These are phyloP conservation scores for Eleutherodactylus coqui DNA, from an alignment of 2,797 vertebrate genomes.

Conservation along the genomic window DNA sequence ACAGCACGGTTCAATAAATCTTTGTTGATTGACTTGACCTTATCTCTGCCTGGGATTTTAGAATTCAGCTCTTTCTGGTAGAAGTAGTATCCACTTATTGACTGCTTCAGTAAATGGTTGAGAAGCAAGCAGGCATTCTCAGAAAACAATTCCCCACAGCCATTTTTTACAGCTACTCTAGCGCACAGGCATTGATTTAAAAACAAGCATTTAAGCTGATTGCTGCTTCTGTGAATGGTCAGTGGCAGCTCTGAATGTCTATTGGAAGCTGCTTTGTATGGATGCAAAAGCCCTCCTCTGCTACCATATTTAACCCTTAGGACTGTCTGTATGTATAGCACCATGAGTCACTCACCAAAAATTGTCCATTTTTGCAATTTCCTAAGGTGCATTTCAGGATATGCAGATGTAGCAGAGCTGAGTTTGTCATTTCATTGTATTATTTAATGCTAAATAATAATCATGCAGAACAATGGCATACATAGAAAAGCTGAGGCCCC, in stretches of 20 bases:
- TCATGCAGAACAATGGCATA: no score
- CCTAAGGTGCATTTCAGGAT: not conserved
- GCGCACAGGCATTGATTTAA: constrained; percentile 64
- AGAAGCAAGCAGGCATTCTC: constrained; percentile 70
- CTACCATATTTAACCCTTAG: constrained; percentile 40
- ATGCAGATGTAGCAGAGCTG: constrained; percentile 6
- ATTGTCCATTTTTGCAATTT: not conserved
- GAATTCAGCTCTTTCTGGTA: constrained; percentile 69
- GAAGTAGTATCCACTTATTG: constrained; percentile 69
- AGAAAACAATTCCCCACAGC: constrained; percentile 69
- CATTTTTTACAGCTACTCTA: constrained; percentile 63
- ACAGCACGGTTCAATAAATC: constrained; percentile 71
- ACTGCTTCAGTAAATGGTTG: constrained; percentile 66
- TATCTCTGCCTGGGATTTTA: constrained; percentile 71
- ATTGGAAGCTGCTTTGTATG: constrained; percentile 16
- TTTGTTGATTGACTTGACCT: constrained; percentile 71
- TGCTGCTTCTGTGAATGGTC: constrained; percentile 63
- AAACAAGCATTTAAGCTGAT: constrained; percentile 65
- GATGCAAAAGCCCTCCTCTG: not conserved
- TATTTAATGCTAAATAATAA: not conserved
- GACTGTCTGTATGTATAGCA: not conserved
- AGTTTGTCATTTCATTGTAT: not conserved
- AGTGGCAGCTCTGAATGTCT: constrained; percentile 28
- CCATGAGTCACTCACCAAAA: not conserved
- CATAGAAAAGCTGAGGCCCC: no score